Evolutionary conservation across 2,113 vertebrate species (phyloP), one percentile per base, ranked within the genome.

Genomic region (Chauna torquata): DNA sequence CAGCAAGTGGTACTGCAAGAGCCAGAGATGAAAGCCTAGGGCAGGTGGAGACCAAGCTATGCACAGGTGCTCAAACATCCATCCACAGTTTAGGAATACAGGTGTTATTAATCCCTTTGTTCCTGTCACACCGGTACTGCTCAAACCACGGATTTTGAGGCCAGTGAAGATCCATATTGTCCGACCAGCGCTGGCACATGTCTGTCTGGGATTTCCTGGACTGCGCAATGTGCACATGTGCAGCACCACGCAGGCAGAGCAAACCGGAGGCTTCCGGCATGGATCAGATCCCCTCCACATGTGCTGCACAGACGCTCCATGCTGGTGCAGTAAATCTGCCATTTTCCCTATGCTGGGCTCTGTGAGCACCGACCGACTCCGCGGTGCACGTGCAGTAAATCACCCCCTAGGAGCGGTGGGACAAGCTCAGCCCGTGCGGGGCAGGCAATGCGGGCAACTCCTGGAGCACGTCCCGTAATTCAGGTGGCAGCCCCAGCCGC

Each of bases 281-380:
- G 81, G 70, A 92, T 96, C 66, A 36, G 78, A 64, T 59, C 87
- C 78, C 62, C 82, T n/a, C 40, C 74, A 94, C 96, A 96, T 92
- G 96, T 97, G 96, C 84, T 76, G 78, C 91, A 72, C 96, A 96
- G 74, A 91, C 94, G 93, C 83, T 74, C 79, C 57, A 71, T 64
- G 76, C 95, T 66, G 65, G 85, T 27, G 58, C 75, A 54, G 86
- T 85, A 95, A 94, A 96, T 95, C 81, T 97, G 89, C 93, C 89
- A 76, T 82, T 95, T 58, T 24, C 61, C 87, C 94, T 54, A 72
- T 57, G 15, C 24, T 5, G 4, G 57, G 42, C 23, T 72, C 70
- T 69, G 70, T 6, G 45, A 94, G 82, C 66, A 72, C 62, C 58
- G 14, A 6, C 1, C 1, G 19, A 42, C 45, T 15, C 2, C 2